Evolutionary conservation across 2,888 invertebrate genomes (phyloP), one percentile per base, ranked within the genome.

Genomic region (Tinea pellionella): DNA sequence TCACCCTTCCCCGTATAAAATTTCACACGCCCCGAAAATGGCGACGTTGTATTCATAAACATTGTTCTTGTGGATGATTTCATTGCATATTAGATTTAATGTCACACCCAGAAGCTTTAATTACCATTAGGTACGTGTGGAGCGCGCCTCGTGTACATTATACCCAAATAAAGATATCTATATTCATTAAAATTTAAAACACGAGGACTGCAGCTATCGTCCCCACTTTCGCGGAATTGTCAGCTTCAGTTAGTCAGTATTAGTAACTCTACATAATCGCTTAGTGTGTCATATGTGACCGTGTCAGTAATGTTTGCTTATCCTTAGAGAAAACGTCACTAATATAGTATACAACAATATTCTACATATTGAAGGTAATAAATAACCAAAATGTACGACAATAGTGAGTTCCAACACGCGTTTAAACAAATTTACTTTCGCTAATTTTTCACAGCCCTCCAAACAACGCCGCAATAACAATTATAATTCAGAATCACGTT

Each of bases 131-230:
- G 65, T 58, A 61, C 24, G 64, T 66, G 62, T 59, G 55, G 62
- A 65, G 59, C 61, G 61, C 51, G 66, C 67, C 69, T 69, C 67
- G 68, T 66, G 71, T 73, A 70, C 77, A 73, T 73, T 80, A 77
- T 74, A 75, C 77, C 76, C 77, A 76, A 77, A 81, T 81, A 81
- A 81, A 80, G 81, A 80, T 81, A 81, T 81, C 80, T 81, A 78
- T 83, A 82, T 82, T 80, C 80, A 82, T 82, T 83, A 83, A 81
- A 80, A 82, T 83, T 81, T 81, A 80, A 82, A 82, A 81, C 80
- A 76, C 80, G 78, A 72, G 72, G n/a, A n/a, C 75, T 19, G 74
- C 73, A 32, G 56, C 18, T 41, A 32, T 55, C 55, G 55, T 53
- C 32, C 18, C 43, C 16, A 47, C 18, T 24, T 24, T 24, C 24